phyloP scores from a whole-genome alignment of 2,797 vertebrate species.

The Salarias fasciatus region DNA sequence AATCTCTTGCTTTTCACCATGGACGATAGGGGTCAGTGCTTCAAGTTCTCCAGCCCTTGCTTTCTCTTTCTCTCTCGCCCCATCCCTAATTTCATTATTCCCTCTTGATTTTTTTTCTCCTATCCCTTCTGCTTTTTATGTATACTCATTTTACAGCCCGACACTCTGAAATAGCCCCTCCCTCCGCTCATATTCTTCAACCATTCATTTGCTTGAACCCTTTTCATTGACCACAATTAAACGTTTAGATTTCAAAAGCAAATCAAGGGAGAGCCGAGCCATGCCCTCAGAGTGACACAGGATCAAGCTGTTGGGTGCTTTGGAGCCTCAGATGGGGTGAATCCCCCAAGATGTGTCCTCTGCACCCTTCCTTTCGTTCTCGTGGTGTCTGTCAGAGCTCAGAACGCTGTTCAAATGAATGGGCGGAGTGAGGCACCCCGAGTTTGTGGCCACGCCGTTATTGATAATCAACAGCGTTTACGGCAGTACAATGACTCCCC shows the following conservation, averaged over 20 bases:
- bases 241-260: constrained; percentile 85
- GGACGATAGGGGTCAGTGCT: constrained; percentile 95
- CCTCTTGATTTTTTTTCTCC: constrained; percentile 78
- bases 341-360: constrained; percentile 82
- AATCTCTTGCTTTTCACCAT: constrained; percentile 95
- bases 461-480: constrained; percentile 74
- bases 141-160: constrained; percentile 79
- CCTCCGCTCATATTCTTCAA: constrained; percentile 74
- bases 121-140: constrained; percentile 73
- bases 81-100: constrained; percentile 95
- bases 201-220: constrained; percentile 81
- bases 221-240: constrained; percentile 85
- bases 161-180: constrained; percentile 71
- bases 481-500: constrained; percentile 66
- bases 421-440: constrained; percentile 67
- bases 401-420: constrained; percentile 70
- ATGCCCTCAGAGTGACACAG: constrained; percentile 80
- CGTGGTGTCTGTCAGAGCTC: constrained; percentile 77
- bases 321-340: constrained; percentile 75
- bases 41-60: constrained; percentile 84
- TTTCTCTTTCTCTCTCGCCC: constrained; percentile 75
- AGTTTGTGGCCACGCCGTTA: constrained; percentile 76
- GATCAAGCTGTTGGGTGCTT: constrained; percentile 83
- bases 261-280: constrained; percentile 78
- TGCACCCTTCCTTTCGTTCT: constrained; percentile 75